Evolutionary conservation across 2,888 invertebrate species (phyloP).

Genomic region (Pachydiplax longipennis): DNA sequence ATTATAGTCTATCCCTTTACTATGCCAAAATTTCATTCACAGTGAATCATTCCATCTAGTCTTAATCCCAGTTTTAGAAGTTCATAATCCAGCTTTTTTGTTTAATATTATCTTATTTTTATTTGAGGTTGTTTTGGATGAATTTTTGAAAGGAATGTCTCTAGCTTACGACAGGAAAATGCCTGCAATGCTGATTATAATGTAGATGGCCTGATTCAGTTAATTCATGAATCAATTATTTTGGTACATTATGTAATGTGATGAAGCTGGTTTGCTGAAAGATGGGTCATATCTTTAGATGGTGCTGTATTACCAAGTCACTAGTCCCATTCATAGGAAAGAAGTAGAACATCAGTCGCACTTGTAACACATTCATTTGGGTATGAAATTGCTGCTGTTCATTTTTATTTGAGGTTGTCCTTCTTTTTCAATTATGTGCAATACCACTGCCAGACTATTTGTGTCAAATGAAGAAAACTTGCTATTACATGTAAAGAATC

Average conservation of each 20-base stretch:
- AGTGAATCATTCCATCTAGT: slow-evolving; percentile 13
- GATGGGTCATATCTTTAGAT: not conserved
- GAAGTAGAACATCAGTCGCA: not conserved
- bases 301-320: slow-evolving; percentile 26
- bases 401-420: not conserved
- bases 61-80: not conserved
- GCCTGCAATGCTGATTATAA: not conserved
- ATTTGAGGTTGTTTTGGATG: not conserved
- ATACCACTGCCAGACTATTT: slow-evolving; percentile 24
- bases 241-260: too few relatives aligned
- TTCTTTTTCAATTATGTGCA: not conserved
- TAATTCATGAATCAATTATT: not conserved
- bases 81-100: not conserved
- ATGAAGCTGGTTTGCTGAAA: not conserved
- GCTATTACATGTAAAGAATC: not conserved
- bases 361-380: slow-evolving; percentile 18
- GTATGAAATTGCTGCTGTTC: slow-evolving; percentile 18
- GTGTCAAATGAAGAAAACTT: not conserved
- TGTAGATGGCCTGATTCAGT: not conserved
- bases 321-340: slow-evolving; percentile 24
- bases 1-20: not conserved
- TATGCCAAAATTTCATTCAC: not conserved
- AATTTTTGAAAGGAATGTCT: not conserved
- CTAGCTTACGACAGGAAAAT: too few relatives aligned
- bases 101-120: not conserved